These are phyloP conservation scores for Donacobius atricapilla DNA, from an alignment of 2,113 vertebrate species.

Conservation along the genomic window DNA sequence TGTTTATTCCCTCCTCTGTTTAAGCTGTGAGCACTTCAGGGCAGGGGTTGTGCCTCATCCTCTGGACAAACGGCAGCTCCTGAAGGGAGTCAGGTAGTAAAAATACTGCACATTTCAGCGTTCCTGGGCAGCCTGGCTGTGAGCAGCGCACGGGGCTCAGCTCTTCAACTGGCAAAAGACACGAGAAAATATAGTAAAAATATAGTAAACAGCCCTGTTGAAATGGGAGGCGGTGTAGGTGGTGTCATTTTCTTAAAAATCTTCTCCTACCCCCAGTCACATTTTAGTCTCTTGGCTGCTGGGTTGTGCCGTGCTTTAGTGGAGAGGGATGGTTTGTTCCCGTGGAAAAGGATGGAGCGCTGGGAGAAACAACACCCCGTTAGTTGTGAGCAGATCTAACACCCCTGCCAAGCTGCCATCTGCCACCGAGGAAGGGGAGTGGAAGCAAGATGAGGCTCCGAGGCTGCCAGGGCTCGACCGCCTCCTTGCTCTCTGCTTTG, in stretches of 20 bases:
- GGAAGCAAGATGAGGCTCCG: background rate
- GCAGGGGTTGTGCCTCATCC: background rate
- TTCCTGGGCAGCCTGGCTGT: background rate
- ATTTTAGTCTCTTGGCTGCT: background rate
- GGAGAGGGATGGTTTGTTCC: background rate
- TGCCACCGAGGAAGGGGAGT: background rate
- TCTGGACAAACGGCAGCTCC: background rate
- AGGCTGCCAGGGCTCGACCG: background rate
- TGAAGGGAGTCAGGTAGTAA: background rate
- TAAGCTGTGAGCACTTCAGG: background rate
- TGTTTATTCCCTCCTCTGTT: background rate
- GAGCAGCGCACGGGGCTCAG: background rate
- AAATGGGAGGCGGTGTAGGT: background rate
- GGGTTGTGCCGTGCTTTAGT: background rate
- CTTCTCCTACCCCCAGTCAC: background rate
- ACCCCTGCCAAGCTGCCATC: constrained; percentile 52
- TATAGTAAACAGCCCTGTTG: background rate
- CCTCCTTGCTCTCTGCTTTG: background rate
- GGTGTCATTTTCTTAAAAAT: background rate
- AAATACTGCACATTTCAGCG: background rate
- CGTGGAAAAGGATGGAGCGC: background rate
- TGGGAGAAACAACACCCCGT: background rate
- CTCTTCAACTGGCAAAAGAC: background rate
- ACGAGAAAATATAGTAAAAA: background rate
- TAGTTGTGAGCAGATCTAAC: constrained; percentile 26